Conservation (phyloP, 2,113 vertebrate species). For the Sterrhoptilus dennistouni region DNA sequence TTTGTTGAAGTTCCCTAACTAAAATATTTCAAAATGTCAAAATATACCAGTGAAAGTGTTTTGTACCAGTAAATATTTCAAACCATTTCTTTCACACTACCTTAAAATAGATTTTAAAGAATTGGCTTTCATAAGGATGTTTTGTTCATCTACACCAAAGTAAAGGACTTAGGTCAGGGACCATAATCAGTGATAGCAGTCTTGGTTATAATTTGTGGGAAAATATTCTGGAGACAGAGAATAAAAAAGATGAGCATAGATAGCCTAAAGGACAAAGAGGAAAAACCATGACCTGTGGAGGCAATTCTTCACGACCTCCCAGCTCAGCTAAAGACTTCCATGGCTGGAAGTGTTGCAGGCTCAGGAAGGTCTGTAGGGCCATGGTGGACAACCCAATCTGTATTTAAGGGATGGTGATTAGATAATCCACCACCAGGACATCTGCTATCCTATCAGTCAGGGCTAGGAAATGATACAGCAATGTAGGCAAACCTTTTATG, state of each 20-base stretch:
- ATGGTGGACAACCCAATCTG: neutral
- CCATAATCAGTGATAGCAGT: neutral
- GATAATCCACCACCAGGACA: neutral
- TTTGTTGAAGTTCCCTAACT: neutral
- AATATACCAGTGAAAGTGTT: neutral
- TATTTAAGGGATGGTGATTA: neutral
- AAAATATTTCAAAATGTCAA: neutral
- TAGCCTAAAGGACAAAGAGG: neutral
- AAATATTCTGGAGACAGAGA: neutral
- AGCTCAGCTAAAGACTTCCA: neutral
- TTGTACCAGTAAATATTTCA: neutral
- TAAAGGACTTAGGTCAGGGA: neutral
- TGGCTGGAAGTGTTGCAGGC: neutral
- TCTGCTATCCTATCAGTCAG: neutral
- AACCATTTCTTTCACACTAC: neutral
- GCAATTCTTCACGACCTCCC: too few relatives aligned
- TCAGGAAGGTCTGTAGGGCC: neutral
- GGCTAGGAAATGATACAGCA: neutral
- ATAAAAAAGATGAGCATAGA: neutral
- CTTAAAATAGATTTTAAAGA: too few relatives aligned
- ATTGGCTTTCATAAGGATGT: neutral
- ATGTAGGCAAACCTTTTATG: neutral
- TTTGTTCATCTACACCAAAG: neutral
- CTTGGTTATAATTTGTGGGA: neutral
- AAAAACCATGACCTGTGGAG: neutral